Base-by-base conservation (phyloP, 2,797 vertebrate genomes). In the Falco naumanni region DNA sequence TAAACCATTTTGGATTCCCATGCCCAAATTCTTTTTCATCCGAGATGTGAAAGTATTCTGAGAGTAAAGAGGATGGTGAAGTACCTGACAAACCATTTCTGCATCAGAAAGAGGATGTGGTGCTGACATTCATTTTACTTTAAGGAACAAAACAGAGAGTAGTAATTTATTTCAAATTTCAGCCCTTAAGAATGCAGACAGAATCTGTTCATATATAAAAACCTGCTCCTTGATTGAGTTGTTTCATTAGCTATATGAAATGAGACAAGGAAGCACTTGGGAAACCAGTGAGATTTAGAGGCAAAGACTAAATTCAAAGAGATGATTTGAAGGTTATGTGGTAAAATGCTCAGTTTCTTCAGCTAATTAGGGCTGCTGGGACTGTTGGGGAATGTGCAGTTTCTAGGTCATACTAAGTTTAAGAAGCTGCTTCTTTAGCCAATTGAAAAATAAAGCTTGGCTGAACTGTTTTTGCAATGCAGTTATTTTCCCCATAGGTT, bases 351-450 rank as follows among this genome's bases (percentile, higher is more conserved):
- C 79, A 69, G 93, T 95, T 98, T 98, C 93, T 97, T 84, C 87
- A 89, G 7, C 96, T 98, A 98, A 98, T 98, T 98, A 98, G 94
- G 94, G 97, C 97, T 98, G 70, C 92, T 97, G 98, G 96, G 97
- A 98, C 92, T 96, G 95, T 93, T 79, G 96, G 92, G 93, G 41
- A 97, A 96, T 96, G 45, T 92, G 89, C 68, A 81, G 69, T 98
- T 98, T 98, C 96, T 98, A 98, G 97, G 97, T 98, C 97, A 98
- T 85, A 94, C 79, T 93, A 96, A 92, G 84, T 96, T 96, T 97
- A 93, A 92, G 95, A 86, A 77, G 33, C 37, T 94, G 88, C 90
- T 96, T 88, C 70, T 96, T 92, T 87, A 97, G 89, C 82, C 78
- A 95, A 82, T 64, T 86, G 86, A 87, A 97, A 97, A 94, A 93